Conservation (phyloP, 2,113 vertebrate species). For the Camarhynchus parvulus region DNA sequence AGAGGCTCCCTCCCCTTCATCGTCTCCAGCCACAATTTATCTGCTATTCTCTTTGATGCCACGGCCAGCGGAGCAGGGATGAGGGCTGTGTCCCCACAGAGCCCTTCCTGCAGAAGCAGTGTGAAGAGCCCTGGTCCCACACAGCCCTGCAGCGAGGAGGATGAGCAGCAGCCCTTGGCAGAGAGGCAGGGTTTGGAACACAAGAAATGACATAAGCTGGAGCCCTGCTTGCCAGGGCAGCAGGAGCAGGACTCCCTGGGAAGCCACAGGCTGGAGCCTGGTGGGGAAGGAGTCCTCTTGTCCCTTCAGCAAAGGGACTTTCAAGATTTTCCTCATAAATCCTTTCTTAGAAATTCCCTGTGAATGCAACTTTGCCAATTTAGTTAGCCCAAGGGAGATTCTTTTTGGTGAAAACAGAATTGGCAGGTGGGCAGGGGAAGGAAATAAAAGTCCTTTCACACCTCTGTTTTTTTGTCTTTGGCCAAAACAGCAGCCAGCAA, state of each 20-base stretch:
- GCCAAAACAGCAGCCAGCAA: neutral
- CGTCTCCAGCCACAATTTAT: neutral
- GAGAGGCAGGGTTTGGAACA: neutral
- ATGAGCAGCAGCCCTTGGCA: neutral
- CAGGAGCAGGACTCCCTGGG: neutral
- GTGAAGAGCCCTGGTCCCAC: neutral
- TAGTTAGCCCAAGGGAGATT: neutral
- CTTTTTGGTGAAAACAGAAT: neutral
- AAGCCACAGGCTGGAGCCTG: neutral
- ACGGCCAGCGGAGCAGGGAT: neutral
- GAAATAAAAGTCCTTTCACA: neutral
- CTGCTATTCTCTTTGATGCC: conserved; percentile 9
- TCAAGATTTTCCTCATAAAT: neutral
- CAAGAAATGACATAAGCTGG: neutral
- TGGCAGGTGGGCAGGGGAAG: neutral
- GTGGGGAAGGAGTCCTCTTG: neutral
- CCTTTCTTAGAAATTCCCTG: neutral
- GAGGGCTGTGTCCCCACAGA: neutral
- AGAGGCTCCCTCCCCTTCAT: neutral
- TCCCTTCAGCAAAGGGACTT: neutral
- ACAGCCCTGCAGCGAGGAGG: neutral
- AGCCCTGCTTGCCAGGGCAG: neutral
- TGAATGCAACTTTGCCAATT: neutral
- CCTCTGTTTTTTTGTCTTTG: neutral
- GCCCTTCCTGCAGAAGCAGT: neutral